Evolutionary conservation across 2,113 vertebrate genomes (phyloP), one percentile per base, ranked within the genome.

Genomic region (Odocoileus virginianus): DNA sequence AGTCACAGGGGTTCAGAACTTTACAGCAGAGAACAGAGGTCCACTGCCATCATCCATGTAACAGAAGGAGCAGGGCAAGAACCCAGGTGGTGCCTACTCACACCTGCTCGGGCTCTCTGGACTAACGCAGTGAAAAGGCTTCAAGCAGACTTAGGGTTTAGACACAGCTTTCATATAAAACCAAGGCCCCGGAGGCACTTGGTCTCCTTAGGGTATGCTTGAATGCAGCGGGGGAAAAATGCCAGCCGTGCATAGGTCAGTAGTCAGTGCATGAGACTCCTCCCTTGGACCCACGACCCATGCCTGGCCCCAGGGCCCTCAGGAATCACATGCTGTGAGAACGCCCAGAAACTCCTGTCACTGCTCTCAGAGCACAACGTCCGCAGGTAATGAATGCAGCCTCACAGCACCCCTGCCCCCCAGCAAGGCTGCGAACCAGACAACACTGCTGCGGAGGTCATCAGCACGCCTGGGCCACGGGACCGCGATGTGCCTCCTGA

Each of bases 191-290:
- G 0, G 54, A 84, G 96, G 10, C 58, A 50, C 55, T 89, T 85
- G 25, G 82, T 96, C 91, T 94, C 74, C 91, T 61, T 0, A 81
- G 47, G 21, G 61, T 92, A 64, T 82, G 57, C 71, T 91, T 52
- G 36, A 57, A 40, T 14, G 61, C 43, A 0, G 47, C 88, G 74
- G 43, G 52, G 57, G 28, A 1, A 74, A 95, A 97, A 94, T 83
- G 67, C 45, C 95, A 94, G 94, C 81, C 79, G 78, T 14, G 76
- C 95, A 57, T 88, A 96, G 92, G 64, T 97, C 97, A 97, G 91
- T 67, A 87, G 91, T 87, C 36, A 92, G 19, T 85, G 25, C 30
- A 83, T 2, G 14, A 6, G 91, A 81, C 78, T 30, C 78, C 23
- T 45, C 87, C 58, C 2, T 3, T 3, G 58, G 89, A 30, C 11